A percentile compares a stretch with the other conserved stretches of the same genome.
These are phyloP conservation scores for Spisula subtruncata DNA, from an alignment of 2,888 invertebrate genomes.

Conservation along the genomic window DNA sequence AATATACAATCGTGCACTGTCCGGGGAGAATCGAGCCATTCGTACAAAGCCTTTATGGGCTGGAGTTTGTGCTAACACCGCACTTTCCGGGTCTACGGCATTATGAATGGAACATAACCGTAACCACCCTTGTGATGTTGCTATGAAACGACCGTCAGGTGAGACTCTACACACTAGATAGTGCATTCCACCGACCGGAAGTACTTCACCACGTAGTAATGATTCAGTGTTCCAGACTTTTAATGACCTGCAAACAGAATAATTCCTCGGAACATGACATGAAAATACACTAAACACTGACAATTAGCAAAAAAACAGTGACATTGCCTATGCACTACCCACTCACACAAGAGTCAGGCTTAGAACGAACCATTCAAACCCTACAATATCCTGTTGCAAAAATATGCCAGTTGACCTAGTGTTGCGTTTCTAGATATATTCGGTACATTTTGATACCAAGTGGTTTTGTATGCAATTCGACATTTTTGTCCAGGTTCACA, in stretches of 20 bases:
- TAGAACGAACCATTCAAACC: too few species aligned
- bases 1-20: constrained; percentile 46
- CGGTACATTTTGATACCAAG: too few species aligned
- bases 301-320: too few species aligned
- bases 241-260: constrained; percentile 62
- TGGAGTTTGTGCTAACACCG: constrained; percentile 12
- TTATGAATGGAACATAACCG: constrained; percentile 39
- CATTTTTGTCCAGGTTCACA: too few species aligned
- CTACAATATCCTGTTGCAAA: too few species aligned
- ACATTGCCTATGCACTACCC: too few species aligned
- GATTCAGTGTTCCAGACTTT: constrained; percentile 64
- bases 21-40: constrained; percentile 53
- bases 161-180: constrained; percentile 52
- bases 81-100: not conserved
- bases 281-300: too few species aligned
- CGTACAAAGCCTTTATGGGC: constrained; percentile 60
- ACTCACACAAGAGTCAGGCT: too few species aligned
- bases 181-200: constrained; percentile 57
- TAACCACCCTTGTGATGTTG: constrained; percentile 63
- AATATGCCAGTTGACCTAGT: too few species aligned
- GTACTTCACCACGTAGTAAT: constrained; percentile 52
- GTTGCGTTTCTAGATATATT: too few species aligned
- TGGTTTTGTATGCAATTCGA: too few species aligned
- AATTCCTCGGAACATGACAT: too few species aligned
- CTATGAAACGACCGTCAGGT: constrained; percentile 46